Base-by-base conservation (phyloP, 2,113 vertebrate genomes). In the Callospermophilus lateralis region DNA sequence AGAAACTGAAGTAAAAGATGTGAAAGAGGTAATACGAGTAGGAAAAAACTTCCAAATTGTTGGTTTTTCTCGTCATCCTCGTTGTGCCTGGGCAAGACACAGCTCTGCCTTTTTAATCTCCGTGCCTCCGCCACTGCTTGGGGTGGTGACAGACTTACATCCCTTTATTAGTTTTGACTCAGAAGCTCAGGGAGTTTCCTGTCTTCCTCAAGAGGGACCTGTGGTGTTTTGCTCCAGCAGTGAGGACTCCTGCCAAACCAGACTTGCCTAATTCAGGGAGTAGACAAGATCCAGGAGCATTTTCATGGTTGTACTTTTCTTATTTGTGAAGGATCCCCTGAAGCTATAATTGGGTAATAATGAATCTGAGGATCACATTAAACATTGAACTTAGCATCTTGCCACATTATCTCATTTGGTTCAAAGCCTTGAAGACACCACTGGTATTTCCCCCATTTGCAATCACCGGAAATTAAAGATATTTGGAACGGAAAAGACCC, bases 221-320 rank as follows among this genome's bases (percentile, higher is more conserved):
- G 98, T 99, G 99, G 99, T 99, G 99, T 1, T 99, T 99, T 93
- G 98, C 99, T 39, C 96, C 99, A 73, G 99, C 98, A 0, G 98
- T 4, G 94, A 42, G 96, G 37, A 99, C 99, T 97, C 99, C 99
- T 0, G 98, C 98, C 92, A 98, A 98, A 85, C 99, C 98, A 4
- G 99, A 99, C 97, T 99, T 99, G 99, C 88, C 97, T 98, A 99
- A 99, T 96, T 93, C 99, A 96, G 98, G 98, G 19, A 99, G 99
- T 26, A 97, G 99, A 24, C 98, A 96, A 20, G 65, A 99, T 67
- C 99, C 98, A 11, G 94, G 98, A 3, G 72, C 99, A 8, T 3
- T 99, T 20, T 98, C 99, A 45, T 99, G 99, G 98, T 77, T 98
- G 80, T 61, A 98, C 98, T 1, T 94, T 99, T 74, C 97, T 99